Base-by-base conservation (phyloP, 2,888 invertebrate genomes). In the Cancer borealis region DNA sequence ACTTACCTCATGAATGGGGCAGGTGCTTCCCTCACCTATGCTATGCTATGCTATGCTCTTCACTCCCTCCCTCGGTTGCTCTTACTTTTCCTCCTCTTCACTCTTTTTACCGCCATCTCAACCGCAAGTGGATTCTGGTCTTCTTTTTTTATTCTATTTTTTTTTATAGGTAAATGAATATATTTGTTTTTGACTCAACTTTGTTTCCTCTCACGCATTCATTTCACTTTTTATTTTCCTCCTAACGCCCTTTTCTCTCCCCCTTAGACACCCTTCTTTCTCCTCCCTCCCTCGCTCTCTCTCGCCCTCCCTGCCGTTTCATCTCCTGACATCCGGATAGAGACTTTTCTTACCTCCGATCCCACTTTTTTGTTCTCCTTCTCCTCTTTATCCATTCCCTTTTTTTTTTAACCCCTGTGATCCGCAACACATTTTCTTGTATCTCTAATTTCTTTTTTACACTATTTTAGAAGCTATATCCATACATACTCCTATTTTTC, bases 1-100 rank as follows among this genome's bases (percentile, higher is more conserved):
- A 79, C 79, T 79, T 79, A 30, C 79, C 79, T 26, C 79, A 79
- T 79, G 79, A 79, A 66, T 66, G 66, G 66, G 66, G n/a, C 66
- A 66, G 66, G 66, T 66, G n/a, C 30, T 79, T 79, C 30, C 12
- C 79, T 30, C 21, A 26, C 79, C 30, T 30, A 30, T 79, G 2
- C 30, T 79, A 30, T 26, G 10, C 30, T 79, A n/a, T 26, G 17
- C 30, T 26, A 26, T 79, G 10, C 66, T 66, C 66, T 66, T 17
- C 66, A 12, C n/a, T 66, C 3, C 26, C 21, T 21, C 4, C 8
- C 26, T 73, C n/a, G 1, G 30, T 30, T 30, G 5, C 3, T 30
- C 79, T 30, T 26, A 4, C 30, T 12, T 8, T 30, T 12, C 12
- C 0, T 30, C 21, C 14, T 14, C 6, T 79, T 12, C 30, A 14